Conservation (phyloP, 2,888 invertebrate species). For the Pyrrhia umbra region DNA sequence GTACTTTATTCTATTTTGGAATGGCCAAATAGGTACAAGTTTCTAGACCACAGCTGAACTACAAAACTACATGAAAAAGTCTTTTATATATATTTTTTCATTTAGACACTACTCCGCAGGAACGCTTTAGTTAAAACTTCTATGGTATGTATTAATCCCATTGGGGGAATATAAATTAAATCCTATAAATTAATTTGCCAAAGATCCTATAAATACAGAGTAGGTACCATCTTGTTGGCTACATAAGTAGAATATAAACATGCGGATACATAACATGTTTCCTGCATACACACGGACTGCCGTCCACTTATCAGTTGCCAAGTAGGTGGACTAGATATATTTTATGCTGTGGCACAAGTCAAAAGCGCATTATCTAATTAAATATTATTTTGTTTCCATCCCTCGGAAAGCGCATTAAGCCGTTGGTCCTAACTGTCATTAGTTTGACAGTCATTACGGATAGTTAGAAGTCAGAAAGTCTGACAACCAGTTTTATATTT, state of each 20-base stretch:
- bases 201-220: constrained; percentile 3
- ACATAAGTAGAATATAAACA: constrained; percentile 10
- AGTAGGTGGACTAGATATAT: constrained; percentile 73
- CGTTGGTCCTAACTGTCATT: no score
- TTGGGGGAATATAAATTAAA: background rate
- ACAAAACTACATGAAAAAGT: no score
- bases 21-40: no score
- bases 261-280: constrained; percentile 58
- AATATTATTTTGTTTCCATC: no score
- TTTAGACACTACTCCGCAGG: no score
- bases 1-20: no score
- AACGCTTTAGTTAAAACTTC: background rate
- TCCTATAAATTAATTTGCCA: background rate
- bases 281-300: constrained; percentile 67
- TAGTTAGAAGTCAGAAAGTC: no score
- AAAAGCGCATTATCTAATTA: background rate
- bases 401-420: no score
- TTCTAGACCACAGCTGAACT: no score
- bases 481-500: no score
- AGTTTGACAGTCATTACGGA: no score
- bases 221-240: constrained; percentile 5
- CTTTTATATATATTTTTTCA: no score
- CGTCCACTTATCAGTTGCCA: constrained; percentile 76
- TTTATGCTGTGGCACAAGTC: constrained; percentile 59
- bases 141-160: background rate